Evolutionary conservation across 1,140 invertebrate genomes (phyloP), one percentile per base, ranked within the genome.

Genomic region (Drosophila chauvacae): DNA sequence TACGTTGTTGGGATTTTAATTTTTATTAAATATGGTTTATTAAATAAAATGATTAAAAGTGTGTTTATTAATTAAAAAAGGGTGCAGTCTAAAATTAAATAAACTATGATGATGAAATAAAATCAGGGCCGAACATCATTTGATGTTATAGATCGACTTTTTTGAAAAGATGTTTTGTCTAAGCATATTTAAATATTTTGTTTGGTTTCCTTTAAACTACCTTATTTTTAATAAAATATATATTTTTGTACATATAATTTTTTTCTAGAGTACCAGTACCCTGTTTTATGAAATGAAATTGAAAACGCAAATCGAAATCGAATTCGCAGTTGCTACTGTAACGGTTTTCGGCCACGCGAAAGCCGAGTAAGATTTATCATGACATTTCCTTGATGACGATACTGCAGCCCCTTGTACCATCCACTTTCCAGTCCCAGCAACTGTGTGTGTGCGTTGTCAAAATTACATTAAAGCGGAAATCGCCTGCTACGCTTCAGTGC

Each of bases 401-500:
- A 72, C 69, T 44, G 39, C 45, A 30, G 4, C 14, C 23, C 14
- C 28, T 20, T 18, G 10, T 16, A 59, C n/a, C 16, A 0, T 26
- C 14, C 28, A 45, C 51, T 35, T 30, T 14, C 14, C 18, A 37
- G 14, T 26, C 30, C 37, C 16, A 44, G 53, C n/a, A 44, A 30
- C 45, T 28, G n/a, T 50, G 53, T 56, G 80, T 77, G 60, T 80
- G 70, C 74, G 63, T 87, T 87, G 84, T 87, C 83, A 88, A 88
- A 88, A 87, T 88, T 88, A 88, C 83, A 87, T 88, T 87, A 77
- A 87, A 87, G 83, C 83, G 83, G 83, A 87, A 87, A 87, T 87
- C 75, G 76, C 59, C 65, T 59, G 72, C 68, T 73, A 60, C 65
- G 80, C 80, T 81, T 80, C 84, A 88, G 78, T 84, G 77, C 82